Evolutionary conservation across 2,888 invertebrate genomes (phyloP), one percentile per base, ranked within the genome.

Genomic region (Trichogramma dendrolimi): DNA sequence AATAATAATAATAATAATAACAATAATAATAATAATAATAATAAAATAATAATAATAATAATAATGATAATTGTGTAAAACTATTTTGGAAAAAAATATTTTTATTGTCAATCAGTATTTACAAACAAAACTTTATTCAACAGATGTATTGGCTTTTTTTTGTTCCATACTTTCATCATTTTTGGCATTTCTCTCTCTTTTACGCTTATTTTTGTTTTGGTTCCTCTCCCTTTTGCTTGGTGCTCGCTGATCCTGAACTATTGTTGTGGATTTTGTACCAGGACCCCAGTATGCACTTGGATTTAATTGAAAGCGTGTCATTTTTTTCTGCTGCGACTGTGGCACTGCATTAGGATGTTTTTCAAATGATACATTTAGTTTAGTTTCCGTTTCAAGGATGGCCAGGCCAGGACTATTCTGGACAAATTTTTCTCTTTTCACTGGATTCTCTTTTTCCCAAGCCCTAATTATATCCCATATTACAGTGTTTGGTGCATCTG

Each of bases 241-340:
- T 4, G 49, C 50, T 51, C 61, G 55, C 11, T 70, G 65, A 8
- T 51, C 56, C n/a, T 66, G 60, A 40, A 69, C 66, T 59, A 91
- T 92, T 14, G 89, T 86, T 27, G 85, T 87, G 0, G 92, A 87
- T 69, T 88, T 84, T 0, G 89, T 86, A 54, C 95, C 96, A 0
- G 97, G 96, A 1, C 97, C 96, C 96, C 96, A 97, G 79, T 88
- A 83, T 0, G 88, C 86, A 41, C 87, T 81, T 0, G 96, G 96
- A 81, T 97, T 97, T 69, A 83, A 83, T 77, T 94, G 96, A 80
- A 91, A 96, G 48, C 97, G 82, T 1, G 91, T 81, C 38, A 90
- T 80, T 0, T 90, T 87, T 58, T 85, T 83, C 67, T 85, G 83
- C 5, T 91, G 84, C 42, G 94, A 95, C 53, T 80, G 77, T 0